phyloP scores from a whole-genome alignment of 1,140 invertebrate species.

The Calliphora vicina region DNA sequence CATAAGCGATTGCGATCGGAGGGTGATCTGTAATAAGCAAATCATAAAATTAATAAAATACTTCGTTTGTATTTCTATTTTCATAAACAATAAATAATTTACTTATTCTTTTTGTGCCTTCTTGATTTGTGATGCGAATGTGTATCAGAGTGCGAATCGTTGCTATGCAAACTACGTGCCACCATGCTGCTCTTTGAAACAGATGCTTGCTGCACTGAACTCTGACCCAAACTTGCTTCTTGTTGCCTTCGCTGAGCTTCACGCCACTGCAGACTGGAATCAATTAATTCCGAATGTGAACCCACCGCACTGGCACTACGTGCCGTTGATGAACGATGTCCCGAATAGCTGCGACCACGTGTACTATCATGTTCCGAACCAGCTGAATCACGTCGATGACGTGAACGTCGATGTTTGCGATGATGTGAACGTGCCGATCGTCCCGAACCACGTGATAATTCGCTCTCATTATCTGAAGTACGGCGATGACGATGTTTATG shows the following conservation, averaged over 20 bases:
- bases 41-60: background rate
- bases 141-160: constrained; percentile 66
- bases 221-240: constrained; percentile 66
- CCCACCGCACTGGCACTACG: constrained; percentile 61
- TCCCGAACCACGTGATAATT: constrained; percentile 82
- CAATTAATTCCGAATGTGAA: constrained; percentile 72
- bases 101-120: constrained; percentile 75
- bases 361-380: constrained; percentile 67
- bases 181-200: constrained; percentile 68
- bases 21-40: constrained; percentile 64
- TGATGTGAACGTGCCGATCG: constrained; percentile 69
- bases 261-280: constrained; percentile 86
- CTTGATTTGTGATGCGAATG: constrained; percentile 64
- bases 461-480: constrained; percentile 88
- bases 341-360: constrained; percentile 63
- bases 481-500: constrained; percentile 80
- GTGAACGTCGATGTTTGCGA: constrained; percentile 76
- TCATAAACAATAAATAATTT: constrained; percentile 39
- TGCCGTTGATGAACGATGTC: constrained; percentile 59
- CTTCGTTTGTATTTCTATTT: background rate
- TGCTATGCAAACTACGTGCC: constrained; percentile 64
- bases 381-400: constrained; percentile 67
- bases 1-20: constrained; percentile 71
- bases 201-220: constrained; percentile 71
- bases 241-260: constrained; percentile 80